Conservation (phyloP, 2,113 vertebrate genomes). For the Lonchura striata region DNA sequence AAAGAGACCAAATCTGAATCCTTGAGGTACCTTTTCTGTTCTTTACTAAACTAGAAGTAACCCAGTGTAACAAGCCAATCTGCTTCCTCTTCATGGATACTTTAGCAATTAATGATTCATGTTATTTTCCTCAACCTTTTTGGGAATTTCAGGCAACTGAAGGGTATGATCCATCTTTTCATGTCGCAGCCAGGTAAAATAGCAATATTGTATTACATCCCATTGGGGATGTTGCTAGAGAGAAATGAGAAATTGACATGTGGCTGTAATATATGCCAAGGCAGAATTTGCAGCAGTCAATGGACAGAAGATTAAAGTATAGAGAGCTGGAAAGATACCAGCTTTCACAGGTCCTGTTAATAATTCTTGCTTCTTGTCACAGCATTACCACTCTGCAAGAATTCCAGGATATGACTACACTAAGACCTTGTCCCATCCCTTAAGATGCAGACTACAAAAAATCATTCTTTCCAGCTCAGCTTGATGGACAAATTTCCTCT, state of each 20-base stretch:
- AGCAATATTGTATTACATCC: constrained; percentile 1
- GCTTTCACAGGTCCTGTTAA: constrained; percentile 27
- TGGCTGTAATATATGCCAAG: constrained; percentile 2
- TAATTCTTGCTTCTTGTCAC: constrained; percentile 30
- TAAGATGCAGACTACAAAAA: background rate
- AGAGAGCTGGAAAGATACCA: constrained; percentile 16
- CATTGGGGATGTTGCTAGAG: background rate
- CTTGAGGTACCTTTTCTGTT: background rate
- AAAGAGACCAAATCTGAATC: background rate
- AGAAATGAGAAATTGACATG: constrained; percentile 49
- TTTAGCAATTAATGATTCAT: constrained; percentile 57
- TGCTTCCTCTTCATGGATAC: constrained; percentile 11
- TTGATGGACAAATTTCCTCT: background rate
- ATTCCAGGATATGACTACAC: background rate
- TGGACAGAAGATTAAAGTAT: constrained; percentile 12
- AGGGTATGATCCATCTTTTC: constrained; percentile 33
- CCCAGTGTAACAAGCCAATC: constrained; percentile 43
- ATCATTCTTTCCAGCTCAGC: background rate
- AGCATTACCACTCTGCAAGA: background rate
- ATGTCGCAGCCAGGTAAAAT: constrained; percentile 29
- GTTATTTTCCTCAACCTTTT: constrained; percentile 2
- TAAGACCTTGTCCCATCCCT: background rate
- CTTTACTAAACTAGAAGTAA: constrained; percentile 18
- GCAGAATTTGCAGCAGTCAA: background rate
- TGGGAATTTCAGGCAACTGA: constrained; percentile 9